These are phyloP conservation scores for Andrena praecox DNA, from an alignment of 2,888 invertebrate species.

Conservation along the genomic window DNA sequence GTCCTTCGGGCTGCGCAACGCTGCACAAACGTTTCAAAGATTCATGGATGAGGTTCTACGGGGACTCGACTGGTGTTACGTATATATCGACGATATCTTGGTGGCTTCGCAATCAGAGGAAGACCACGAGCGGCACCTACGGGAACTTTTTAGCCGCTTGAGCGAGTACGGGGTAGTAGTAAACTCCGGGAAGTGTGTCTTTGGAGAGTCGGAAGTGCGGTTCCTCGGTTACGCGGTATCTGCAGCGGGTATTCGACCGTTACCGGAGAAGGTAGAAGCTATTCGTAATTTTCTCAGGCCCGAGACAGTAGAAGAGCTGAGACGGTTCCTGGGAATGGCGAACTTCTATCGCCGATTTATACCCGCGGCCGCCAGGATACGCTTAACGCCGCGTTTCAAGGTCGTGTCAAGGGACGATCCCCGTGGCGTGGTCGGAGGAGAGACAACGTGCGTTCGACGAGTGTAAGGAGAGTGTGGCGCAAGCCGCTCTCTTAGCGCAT, in stretches of 20 bases:
- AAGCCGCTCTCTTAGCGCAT: slow-evolving; percentile 11
- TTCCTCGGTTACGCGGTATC: background rate
- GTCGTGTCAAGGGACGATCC: background rate
- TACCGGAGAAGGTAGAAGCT: background rate
- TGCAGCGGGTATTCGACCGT: background rate
- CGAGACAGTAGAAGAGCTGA: background rate
- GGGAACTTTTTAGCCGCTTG: slow-evolving; percentile 27
- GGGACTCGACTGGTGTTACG: background rate
- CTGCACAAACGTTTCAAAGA: background rate
- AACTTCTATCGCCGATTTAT: background rate
- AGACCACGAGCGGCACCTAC: slow-evolving; percentile 16
- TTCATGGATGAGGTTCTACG: background rate
- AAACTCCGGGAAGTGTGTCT: background rate
- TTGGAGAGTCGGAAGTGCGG: background rate
- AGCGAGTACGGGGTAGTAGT: background rate
- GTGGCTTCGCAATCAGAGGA: slow-evolving; percentile 14
- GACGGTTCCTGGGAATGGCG: background rate
- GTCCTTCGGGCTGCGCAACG: background rate
- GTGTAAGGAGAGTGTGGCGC: background rate
- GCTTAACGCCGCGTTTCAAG: background rate
- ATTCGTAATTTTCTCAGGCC: background rate
- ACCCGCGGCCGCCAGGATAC: background rate
- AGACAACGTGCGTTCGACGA: background rate
- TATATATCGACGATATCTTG: slow-evolving; percentile 11
- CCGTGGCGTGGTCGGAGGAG: background rate